phyloP scores from a whole-genome alignment of 2,113 vertebrate species.

The Blennius ocellaris region DNA sequence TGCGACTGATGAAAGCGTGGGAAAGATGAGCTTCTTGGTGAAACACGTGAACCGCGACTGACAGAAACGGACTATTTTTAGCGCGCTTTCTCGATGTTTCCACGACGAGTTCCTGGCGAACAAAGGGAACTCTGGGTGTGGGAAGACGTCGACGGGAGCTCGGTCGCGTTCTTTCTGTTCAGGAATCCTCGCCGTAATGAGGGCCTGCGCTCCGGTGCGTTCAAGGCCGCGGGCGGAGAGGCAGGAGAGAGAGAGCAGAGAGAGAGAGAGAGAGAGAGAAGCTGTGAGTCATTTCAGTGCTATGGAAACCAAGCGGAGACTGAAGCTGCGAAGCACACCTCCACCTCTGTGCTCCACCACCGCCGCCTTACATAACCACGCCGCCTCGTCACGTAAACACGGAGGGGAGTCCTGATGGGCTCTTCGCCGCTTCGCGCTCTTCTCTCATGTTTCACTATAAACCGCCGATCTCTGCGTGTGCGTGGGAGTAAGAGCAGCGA shows the following conservation, averaged over 20 bases:
- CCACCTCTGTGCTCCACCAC: slow-evolving; percentile 11
- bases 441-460: too few species aligned
- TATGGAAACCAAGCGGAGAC: slow-evolving; percentile 37
- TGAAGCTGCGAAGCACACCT: not conserved
- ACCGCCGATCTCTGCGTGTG: too few species aligned
- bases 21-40: not conserved
- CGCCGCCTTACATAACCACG: slow-evolving; percentile 15
- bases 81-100: slow-evolving; percentile 8
- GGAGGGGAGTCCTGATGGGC: not conserved
- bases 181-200: too few species aligned
- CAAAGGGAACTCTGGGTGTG: too few species aligned
- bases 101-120: not conserved
- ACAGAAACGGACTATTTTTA: slow-evolving; percentile 12
- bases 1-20: not conserved
- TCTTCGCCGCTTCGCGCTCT: too few species aligned
- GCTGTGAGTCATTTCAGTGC: slow-evolving; percentile 37
- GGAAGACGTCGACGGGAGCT: too few species aligned
- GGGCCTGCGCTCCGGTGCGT: not conserved
- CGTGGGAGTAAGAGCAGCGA: too few species aligned
- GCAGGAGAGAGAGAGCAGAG: too few species aligned
- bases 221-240: slow-evolving; percentile 23
- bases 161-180: too few species aligned
- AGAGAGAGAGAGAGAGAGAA: too few species aligned
- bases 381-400: not conserved
- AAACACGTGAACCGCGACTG: not conserved